Conservation (phyloP, 2,797 vertebrate species). For the Gymnopithys bicolor region DNA sequence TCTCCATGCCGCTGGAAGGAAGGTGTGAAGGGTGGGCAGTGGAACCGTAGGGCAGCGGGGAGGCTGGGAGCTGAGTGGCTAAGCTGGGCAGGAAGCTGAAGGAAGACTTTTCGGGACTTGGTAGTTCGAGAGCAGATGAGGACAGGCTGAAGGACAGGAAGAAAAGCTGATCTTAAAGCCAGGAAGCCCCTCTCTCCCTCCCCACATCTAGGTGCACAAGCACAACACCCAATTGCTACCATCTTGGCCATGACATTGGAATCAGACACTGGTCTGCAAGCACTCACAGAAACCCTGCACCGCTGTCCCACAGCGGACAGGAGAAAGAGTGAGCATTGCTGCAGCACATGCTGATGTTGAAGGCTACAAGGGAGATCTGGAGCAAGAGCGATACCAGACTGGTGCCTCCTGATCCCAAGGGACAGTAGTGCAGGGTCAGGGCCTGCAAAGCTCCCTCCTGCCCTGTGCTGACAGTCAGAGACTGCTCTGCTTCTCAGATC, state of each 20-base stretch:
- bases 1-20: background rate
- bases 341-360: background rate
- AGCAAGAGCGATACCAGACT: background rate
- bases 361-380: background rate
- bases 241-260: rapidly evolving
- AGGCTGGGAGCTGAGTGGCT: background rate
- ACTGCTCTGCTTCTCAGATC: background rate
- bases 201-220: background rate
- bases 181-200: background rate
- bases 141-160: background rate
- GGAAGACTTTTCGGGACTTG: background rate
- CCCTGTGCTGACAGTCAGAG: background rate
- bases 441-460: background rate
- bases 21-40: background rate
- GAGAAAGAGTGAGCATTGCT: background rate
- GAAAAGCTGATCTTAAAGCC: background rate
- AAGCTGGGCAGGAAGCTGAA: background rate
- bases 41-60: background rate
- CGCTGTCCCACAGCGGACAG: background rate
- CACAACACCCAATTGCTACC: background rate
- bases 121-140: background rate
- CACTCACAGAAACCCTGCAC: too few species aligned
- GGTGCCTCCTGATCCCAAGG: background rate
- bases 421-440: rapidly evolving
- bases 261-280: background rate